Base-by-base conservation (phyloP, 2,797 vertebrate species). In the Dallia pectoralis region DNA sequence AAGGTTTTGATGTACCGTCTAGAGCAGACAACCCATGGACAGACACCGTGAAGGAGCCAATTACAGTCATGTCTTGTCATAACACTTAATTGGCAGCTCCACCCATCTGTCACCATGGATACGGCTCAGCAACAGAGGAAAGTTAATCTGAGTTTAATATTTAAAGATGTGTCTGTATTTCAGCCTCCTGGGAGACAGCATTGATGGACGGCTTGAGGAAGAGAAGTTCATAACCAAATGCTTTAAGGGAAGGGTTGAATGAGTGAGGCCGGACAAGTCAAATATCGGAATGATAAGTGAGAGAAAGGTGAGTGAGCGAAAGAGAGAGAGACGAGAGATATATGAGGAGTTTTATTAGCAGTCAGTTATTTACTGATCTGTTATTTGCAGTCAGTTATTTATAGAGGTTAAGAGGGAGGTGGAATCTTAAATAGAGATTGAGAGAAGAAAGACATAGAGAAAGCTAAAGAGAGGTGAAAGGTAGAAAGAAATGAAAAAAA, bases 141-240 rank as follows among this genome's bases (percentile, higher is more conserved):
- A 81, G 69, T 83, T 74, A 72, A 84, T 83, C 70, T 78, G 19
- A 74, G 53, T 66, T 81, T 77, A 75, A 75, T 84, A 61, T 84
- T 86, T 84, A 78, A 84, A 86, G 72, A 72, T 73, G 32, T 75
- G 2, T 2, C 73, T 63, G 62, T 69, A 71, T 48, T 14, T 73
- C 69, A 25, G 61, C 18, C 7, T 29, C 44, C 27, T 2, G 72
- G 74, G 73, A 75, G 49, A 53, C 16, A 18, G 3, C 18, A 7
- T 18, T 33, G 48, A 48, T 27, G 16, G 59, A 29, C 7, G 14
- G 25, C 11, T 11, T 2, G 27, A 32, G 70, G 27, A 30, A 63
- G 30, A 32, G 30, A 27, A 29, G 59, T 4, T 62, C 27, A 62
- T 30, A 62, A 29, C 27, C 2, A 16, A 29, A 5, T 62, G 25